Base-by-base conservation (phyloP, 2,113 vertebrate species). In the Callithrix jacchus region DNA sequence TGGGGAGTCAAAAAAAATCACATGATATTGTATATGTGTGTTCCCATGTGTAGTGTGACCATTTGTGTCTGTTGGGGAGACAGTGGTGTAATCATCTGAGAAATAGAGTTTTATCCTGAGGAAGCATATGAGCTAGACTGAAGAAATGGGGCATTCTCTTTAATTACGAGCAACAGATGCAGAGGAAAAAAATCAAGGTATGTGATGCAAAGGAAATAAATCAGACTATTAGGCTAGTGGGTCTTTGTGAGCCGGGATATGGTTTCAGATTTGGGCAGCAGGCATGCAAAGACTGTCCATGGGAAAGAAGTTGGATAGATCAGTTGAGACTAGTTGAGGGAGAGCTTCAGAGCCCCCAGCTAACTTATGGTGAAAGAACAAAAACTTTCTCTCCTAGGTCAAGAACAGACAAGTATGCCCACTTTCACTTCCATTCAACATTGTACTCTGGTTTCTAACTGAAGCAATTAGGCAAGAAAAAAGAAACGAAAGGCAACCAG, bases 51-150 rank as follows among this genome's bases (percentile, higher is more conserved):
- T 68, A 20, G n/a, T 91, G n/a, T 87, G 58, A 13, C 71, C 61
- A 91, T 12, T 81, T 86, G 9, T 89, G 42, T 88, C 64, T 81
- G 8, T 27, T 95, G 74, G 27, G 12, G 20, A 73, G 8, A 37
- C 70, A 37, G 23, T 87, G 13, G 64, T 91, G 8, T 56, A 84
- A 88, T 73, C 66, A 84, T 86, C 66, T 82, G 40, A 58, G 58
- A 91, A 94, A 91, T 32, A n/a, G 54, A 93, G 40, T 73, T 92
- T 88, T 54, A 95, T 77, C 77, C 91, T 54, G 7, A 96, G 79
- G 74, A 95, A 94, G 37, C 37, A 6, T 35, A 42, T 83, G 64
- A 91, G 13, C 35, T 91, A 58, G 21, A 73, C 58, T 82, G 52
- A 76, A 40, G 18, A 94, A 96, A 96, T 64, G n/a, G 35, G 8